phyloP scores from a whole-genome alignment of 2,797 vertebrate species.

The Cercopithecus diana region DNA sequence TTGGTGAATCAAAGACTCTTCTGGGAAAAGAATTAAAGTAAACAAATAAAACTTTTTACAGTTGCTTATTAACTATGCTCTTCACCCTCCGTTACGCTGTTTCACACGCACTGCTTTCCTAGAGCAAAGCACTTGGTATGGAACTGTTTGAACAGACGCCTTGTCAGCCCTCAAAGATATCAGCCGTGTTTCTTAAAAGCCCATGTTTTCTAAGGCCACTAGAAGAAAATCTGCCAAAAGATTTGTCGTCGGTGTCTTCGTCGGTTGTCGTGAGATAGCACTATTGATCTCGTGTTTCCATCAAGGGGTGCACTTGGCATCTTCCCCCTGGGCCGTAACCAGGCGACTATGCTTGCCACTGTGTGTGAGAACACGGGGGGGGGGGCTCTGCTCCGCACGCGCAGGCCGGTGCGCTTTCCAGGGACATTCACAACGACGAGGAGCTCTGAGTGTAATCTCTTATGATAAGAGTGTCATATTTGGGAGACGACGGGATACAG shows the following conservation, averaged over 20 bases:
- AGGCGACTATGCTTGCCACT: slow-evolving; percentile 68
- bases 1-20: slow-evolving; percentile 89
- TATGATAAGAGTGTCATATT: slow-evolving; percentile 94
- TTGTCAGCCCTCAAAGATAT: slow-evolving; percentile 85
- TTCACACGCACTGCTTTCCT: slow-evolving; percentile 85
- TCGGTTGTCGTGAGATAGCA: slow-evolving; percentile 76
- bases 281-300: slow-evolving; percentile 75
- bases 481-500: slow-evolving; percentile 91
- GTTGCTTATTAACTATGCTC: slow-evolving; percentile 71
- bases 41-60: slow-evolving; percentile 85
- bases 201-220: slow-evolving; percentile 96
- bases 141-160: slow-evolving; percentile 86
- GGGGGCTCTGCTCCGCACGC: slow-evolving; percentile 73
- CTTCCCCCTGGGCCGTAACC: slow-evolving; percentile 51
- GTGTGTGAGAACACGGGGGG: slow-evolving; percentile 80
- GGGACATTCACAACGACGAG: slow-evolving; percentile 94
- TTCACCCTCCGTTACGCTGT: slow-evolving; percentile 52
- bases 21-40: slow-evolving; percentile 88
- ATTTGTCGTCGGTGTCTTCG: slow-evolving; percentile 67
- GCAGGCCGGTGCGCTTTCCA: slow-evolving; percentile 56
- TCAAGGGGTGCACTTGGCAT: slow-evolving; percentile 51
- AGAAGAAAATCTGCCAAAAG: slow-evolving; percentile 86
- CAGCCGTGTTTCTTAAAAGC: slow-evolving; percentile 91
- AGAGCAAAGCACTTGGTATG: slow-evolving; percentile 92
- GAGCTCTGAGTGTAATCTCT: slow-evolving; percentile 99